Percentiles rank a stretch among this genome's conserved stretches.
phyloP scores from a whole-genome alignment of 2,113 vertebrate genomes.

The Chrysemys picta region DNA sequence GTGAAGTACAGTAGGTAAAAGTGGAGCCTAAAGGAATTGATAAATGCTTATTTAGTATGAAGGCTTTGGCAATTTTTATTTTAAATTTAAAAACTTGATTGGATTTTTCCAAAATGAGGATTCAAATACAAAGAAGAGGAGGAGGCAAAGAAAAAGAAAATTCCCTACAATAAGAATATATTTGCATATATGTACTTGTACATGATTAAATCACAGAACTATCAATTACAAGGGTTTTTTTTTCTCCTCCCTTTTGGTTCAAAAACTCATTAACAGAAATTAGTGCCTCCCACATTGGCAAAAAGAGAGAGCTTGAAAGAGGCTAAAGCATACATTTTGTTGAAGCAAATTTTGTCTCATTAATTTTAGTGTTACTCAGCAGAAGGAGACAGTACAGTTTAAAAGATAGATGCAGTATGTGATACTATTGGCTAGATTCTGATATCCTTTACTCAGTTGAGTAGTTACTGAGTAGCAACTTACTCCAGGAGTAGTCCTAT shows the following conservation, averaged over 20 bases:
- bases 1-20: slow-evolving; percentile 21
- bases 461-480: background rate
- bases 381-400: background rate
- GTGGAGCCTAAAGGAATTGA: slow-evolving; percentile 18
- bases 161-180: background rate
- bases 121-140: background rate
- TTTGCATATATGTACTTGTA: background rate
- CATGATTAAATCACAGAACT: background rate
- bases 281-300: slow-evolving; percentile 17
- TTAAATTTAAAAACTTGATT: slow-evolving; percentile 1
- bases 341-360: background rate
- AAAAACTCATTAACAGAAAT: slow-evolving; percentile 49
- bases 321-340: slow-evolving; percentile 10
- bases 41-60: background rate
- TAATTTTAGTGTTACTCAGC: background rate
- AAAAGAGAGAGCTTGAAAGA: slow-evolving; percentile 1
- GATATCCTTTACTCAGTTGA: background rate
- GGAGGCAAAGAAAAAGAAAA: background rate
- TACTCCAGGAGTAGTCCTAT: background rate
- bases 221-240: background rate
- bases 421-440: slow-evolving; percentile 17
- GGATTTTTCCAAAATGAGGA: background rate
- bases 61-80: slow-evolving; percentile 11
- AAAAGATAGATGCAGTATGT: background rate
- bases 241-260: slow-evolving; percentile 22